These are phyloP conservation scores for Erannis defoliaria DNA, from an alignment of 2,888 invertebrate species.

Conservation along the genomic window DNA sequence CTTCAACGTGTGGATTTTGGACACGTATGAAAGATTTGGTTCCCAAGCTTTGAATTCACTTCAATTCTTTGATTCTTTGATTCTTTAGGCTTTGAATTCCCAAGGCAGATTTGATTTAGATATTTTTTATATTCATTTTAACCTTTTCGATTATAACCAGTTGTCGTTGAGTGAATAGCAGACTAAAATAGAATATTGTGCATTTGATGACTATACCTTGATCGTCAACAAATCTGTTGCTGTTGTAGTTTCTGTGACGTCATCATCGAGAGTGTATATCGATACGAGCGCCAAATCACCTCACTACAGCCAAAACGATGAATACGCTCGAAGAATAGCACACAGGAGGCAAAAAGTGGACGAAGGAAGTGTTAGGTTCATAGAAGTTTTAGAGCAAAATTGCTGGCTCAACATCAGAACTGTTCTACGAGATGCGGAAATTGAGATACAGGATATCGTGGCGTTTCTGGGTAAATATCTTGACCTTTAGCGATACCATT, in stretches of 20 bases:
- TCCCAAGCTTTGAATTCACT: no score
- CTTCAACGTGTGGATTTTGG: slow-evolving; percentile 14
- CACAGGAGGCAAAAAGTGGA: slow-evolving; percentile 46
- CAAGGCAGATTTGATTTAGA: slow-evolving; percentile 14
- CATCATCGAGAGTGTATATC: slow-evolving; percentile 85
- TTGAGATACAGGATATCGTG: slow-evolving; percentile 84
- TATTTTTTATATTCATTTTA: slow-evolving; percentile 15
- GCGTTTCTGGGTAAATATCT: slow-evolving; percentile 76
- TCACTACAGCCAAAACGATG: slow-evolving; percentile 81
- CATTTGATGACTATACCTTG: slow-evolving; percentile 53
- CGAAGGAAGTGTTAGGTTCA: slow-evolving; percentile 63
- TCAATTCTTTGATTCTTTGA: no score
- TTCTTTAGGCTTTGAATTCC: background rate
- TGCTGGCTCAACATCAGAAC: slow-evolving; percentile 78
- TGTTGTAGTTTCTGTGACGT: slow-evolving; percentile 84
- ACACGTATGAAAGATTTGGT: slow-evolving; percentile 5
- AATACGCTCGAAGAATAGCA: slow-evolving; percentile 54
- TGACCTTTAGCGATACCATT: slow-evolving; percentile 27
- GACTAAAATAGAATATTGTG: slow-evolving; percentile 31
- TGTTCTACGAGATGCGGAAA: slow-evolving; percentile 72
- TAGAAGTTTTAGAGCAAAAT: slow-evolving; percentile 70
- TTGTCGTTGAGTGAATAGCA: slow-evolving; percentile 18
- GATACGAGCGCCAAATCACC: slow-evolving; percentile 73
- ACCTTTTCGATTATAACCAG: slow-evolving; percentile 36
- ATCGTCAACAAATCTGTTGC: slow-evolving; percentile 54